Conservation (phyloP, 2,113 vertebrate species). For the Struthidea cinerea region DNA sequence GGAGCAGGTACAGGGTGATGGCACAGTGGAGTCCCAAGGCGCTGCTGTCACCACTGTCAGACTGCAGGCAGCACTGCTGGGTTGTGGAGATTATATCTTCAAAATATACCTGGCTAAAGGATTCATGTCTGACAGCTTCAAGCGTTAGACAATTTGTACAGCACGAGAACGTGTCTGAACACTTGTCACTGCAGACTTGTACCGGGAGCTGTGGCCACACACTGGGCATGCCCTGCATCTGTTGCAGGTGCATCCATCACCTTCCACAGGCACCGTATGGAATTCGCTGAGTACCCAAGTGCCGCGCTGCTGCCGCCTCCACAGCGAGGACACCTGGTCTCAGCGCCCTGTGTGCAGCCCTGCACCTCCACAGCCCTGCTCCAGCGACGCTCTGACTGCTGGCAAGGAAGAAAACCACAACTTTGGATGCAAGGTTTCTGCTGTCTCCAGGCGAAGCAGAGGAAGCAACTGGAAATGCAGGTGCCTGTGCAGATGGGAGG, state of each 20-base stretch:
- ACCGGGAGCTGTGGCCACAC: not conserved
- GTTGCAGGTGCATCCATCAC: not conserved
- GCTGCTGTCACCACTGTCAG: not conserved
- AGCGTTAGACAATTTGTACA: conserved; percentile 26
- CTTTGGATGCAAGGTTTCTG: not conserved
- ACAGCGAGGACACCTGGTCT: accelerated
- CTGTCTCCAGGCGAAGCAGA: not conserved
- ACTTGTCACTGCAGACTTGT: not conserved
- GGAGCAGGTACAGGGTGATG: accelerated
- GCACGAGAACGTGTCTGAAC: not conserved
- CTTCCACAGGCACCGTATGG: accelerated
- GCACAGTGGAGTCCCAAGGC: not conserved
- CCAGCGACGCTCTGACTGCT: not conserved
- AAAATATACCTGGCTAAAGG: not conserved
- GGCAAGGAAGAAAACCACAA: not conserved
- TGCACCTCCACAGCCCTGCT: not conserved
- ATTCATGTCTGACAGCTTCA: conserved; percentile 21
- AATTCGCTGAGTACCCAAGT: accelerated
- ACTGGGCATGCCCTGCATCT: not conserved
- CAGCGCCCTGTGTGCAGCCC: accelerated
- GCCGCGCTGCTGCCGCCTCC: not conserved
- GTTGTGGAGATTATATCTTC: not conserved
- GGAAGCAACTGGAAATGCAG: not conserved
- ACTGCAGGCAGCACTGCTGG: not conserved
- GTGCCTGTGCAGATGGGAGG: not conserved